Percentiles rank a stretch among this genome's conserved stretches.
phyloP scores from a whole-genome alignment of 2,888 invertebrate species.

The Ochropleura leucogaster region DNA sequence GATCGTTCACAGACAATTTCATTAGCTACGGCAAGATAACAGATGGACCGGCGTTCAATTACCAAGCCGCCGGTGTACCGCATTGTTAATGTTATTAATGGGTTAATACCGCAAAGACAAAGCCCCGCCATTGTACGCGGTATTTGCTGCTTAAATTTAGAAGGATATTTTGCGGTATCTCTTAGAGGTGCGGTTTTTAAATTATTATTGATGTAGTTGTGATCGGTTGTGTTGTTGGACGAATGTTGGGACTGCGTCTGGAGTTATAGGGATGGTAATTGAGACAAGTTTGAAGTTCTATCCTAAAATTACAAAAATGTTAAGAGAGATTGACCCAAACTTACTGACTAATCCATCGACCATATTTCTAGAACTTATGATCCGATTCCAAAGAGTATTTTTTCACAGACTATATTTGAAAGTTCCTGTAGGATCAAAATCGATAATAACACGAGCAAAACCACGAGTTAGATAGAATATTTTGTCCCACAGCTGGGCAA shows the following conservation, averaged over 20 bases:
- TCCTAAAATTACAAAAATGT: not conserved
- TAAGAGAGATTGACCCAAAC: too few relatives aligned
- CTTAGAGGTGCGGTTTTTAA: conserved; percentile 65
- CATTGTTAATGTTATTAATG: conserved; percentile 85
- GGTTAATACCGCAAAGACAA: conserved; percentile 80
- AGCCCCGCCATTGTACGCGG: conserved; percentile 69
- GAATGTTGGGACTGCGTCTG: not conserved
- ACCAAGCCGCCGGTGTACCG: conserved; percentile 73
- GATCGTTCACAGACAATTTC: conserved; percentile 78
- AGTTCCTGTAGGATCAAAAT: not conserved
- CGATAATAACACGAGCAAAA: not conserved
- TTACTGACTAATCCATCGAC: not conserved
- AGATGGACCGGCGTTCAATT: conserved; percentile 81
- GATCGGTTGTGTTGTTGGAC: conserved; percentile 11
- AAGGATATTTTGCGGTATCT: conserved; percentile 61
- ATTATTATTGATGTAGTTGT: conserved; percentile 62
- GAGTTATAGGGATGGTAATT: not conserved
- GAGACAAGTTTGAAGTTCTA: not conserved
- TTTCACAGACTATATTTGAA: not conserved
- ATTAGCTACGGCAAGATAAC: conserved; percentile 78
- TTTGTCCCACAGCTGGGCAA: too few relatives aligned
- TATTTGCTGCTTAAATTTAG: conserved; percentile 67
- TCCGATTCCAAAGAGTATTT: not conserved
- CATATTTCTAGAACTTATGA: not conserved
- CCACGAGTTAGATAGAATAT: too few relatives aligned